Evolutionary conservation across 2,113 vertebrate genomes (phyloP), one percentile per base, ranked within the genome.

Genomic region (Turnix velox): DNA sequence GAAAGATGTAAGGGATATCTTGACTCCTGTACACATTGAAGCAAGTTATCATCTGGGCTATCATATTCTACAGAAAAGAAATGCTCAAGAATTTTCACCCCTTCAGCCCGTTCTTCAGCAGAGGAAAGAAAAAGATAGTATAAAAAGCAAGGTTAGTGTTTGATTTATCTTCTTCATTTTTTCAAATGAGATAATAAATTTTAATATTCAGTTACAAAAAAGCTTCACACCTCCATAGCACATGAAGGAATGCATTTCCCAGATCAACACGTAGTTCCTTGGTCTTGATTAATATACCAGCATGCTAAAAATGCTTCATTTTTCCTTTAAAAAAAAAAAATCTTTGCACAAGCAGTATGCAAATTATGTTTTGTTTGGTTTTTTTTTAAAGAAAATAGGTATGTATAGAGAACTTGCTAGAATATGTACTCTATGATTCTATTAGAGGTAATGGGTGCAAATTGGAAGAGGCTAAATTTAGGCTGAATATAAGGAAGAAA

Each of bases 1-100:
- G 99, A 99, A 98, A 97, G 98, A 99, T 62, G 97, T 99, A 84
- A 98, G 98, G 92, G 99, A 99, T 97, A 98, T 99, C 96, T 98
- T 98, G 82, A 99, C 98, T 40, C 98, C 98, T 9, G 96, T 99
- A 78, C 96, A 97, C 76, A 98, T 99, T 88, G 97, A 99, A 96
- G 98, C 98, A 16, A 97, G 96, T 51, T 99, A 99, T 71, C 96
- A 82, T 42, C 98, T 99, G 61, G 98, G 97, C 16, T 96, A 97
- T 48, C 97, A 98, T 18, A 88, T 95, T 37, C 73, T 97, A 69
- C 89, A 79, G 33, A 98, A 96, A 94, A 79, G 61, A 39, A 88
- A 91, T 17, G 55, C 84, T 23, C 95, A 96, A 52, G 93, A 93
- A 63, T 98, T 99, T 73, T 96, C 97, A 57, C 94, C 98, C 16